phyloP scores from a whole-genome alignment of 2,113 vertebrate species.

The Herpailurus yagouaroundi region DNA sequence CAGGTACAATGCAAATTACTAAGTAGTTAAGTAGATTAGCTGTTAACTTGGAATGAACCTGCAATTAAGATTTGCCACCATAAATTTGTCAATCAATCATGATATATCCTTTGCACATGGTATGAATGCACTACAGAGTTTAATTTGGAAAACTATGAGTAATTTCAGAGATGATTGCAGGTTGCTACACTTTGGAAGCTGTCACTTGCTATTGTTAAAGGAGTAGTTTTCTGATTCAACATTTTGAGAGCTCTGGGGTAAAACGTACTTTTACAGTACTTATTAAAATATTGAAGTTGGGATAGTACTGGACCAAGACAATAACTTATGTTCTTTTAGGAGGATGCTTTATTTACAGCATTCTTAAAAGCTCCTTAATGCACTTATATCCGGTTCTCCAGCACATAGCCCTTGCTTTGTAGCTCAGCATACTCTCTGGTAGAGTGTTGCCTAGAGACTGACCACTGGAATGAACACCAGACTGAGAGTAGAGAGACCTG shows the following conservation, averaged over 20 bases:
- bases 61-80: slow-evolving; percentile 71
- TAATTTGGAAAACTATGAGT: slow-evolving; percentile 70
- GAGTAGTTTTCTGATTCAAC: slow-evolving; percentile 66
- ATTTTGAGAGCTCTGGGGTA: slow-evolving; percentile 67
- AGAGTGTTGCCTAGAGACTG: background rate
- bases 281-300: slow-evolving; percentile 56
- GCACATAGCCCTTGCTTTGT: background rate
- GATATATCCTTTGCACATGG: slow-evolving; percentile 34
- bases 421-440: background rate
- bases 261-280: slow-evolving; percentile 55
- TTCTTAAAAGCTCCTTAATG: background rate
- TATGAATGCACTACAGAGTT: slow-evolving; percentile 53
- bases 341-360: background rate
- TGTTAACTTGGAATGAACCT: slow-evolving; percentile 73
- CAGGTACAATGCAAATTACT: slow-evolving; percentile 61
- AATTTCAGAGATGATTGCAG: slow-evolving; percentile 69
- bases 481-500: background rate
- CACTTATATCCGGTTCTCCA: background rate
- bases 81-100: slow-evolving; percentile 78
- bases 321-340: background rate
- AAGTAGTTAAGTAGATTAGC: slow-evolving; percentile 60
- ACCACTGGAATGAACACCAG: background rate
- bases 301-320: slow-evolving; percentile 8
- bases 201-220: slow-evolving; percentile 71
- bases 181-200: slow-evolving; percentile 62